A percentile compares a stretch with the other conserved stretches of the same genome.
These are phyloP conservation scores for Idaea biselata DNA, from an alignment of 2,888 invertebrate species.

Conservation along the genomic window DNA sequence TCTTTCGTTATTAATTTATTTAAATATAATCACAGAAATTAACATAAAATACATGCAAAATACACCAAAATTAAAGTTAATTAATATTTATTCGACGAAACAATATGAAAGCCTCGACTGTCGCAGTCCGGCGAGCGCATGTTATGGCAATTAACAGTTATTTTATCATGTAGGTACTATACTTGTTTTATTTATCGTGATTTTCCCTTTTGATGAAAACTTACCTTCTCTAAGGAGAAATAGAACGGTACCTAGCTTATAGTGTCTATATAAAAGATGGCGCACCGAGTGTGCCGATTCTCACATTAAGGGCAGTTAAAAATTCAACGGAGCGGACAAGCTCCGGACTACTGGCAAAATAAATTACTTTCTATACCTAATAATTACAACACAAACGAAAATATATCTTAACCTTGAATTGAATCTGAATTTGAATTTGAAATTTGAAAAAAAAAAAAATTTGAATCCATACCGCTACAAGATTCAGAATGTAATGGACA, in stretches of 20 bases:
- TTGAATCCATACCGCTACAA: background rate
- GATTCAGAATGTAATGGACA: background rate
- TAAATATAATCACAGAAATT: too few relatives aligned
- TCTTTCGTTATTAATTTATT: background rate
- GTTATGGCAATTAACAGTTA: too few relatives aligned
- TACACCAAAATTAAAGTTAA: too few relatives aligned
- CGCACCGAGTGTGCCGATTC: background rate
- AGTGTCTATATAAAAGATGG: background rate
- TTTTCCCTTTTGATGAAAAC: background rate
- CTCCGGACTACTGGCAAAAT: background rate
- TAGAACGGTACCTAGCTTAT: background rate
- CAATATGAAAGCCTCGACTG: too few relatives aligned
- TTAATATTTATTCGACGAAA: too few relatives aligned
- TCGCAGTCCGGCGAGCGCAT: too few relatives aligned
- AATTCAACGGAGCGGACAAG: background rate
- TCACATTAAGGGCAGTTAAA: background rate
- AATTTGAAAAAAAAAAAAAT: too few relatives aligned
- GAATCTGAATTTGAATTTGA: too few relatives aligned
- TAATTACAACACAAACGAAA: background rate
- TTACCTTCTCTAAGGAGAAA: background rate
- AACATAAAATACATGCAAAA: too few relatives aligned
- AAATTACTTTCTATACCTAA: background rate
- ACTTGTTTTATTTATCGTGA: too few relatives aligned
- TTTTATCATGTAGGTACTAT: too few relatives aligned
- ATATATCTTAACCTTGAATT: background rate